Conservation (phyloP, 1,140 invertebrate species). For the Lepidostoma basale region DNA sequence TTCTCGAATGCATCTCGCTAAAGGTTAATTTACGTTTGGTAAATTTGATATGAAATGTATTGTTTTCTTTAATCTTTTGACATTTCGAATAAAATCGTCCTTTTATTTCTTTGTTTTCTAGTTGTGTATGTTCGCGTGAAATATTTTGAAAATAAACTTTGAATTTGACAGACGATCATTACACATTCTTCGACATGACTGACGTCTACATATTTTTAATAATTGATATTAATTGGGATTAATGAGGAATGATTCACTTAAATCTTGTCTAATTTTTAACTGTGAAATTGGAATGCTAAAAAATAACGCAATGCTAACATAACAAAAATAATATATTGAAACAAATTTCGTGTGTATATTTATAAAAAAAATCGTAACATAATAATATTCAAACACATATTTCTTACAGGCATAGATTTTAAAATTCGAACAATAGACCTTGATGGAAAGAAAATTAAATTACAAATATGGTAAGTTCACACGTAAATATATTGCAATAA, state of each 20-base stretch:
- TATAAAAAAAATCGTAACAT: no score
- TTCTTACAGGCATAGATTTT: constrained; percentile 90
- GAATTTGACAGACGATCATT: constrained; percentile 2
- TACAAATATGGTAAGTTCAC: constrained; percentile 92
- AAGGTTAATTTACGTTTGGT: constrained; percentile 21
- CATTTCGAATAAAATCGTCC: constrained; percentile 49
- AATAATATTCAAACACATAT: no score
- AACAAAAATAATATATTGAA: no score
- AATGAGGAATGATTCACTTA: constrained; percentile 20
- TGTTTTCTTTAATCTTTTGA: constrained; percentile 48
- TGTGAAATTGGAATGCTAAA: not conserved
- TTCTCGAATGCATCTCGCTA: constrained; percentile 14
- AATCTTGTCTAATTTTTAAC: not conserved
- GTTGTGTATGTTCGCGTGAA: no score
- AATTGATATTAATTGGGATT: constrained; percentile 27
- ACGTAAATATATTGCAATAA: no score
- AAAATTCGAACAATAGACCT: constrained; percentile 98
- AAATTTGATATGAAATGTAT: not conserved
- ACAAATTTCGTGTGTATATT: no score
- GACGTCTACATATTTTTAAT: constrained; percentile 24
- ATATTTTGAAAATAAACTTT: constrained; percentile 34
- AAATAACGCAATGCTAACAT: no score
- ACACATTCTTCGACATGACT: not conserved
- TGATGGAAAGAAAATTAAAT: constrained; percentile 96
- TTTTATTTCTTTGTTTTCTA: no score